Base-by-base conservation (phyloP, 2,797 vertebrate species). In the Dipus sagitta region DNA sequence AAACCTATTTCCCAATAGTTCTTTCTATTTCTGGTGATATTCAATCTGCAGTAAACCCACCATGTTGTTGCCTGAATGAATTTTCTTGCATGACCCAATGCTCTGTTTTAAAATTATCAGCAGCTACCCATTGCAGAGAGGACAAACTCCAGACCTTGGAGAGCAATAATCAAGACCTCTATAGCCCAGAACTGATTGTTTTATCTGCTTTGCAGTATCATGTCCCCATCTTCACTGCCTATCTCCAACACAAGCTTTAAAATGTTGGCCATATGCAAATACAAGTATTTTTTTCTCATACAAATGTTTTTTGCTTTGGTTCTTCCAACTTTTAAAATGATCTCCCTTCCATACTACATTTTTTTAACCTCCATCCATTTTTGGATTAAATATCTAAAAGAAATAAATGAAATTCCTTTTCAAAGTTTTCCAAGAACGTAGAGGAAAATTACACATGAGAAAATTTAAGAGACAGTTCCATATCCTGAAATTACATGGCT, bases 51-150 rank as follows among this genome's bases (percentile, higher is more conserved):
- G 5, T 20, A 54, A 83, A 52, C 91, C 14, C 34, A 58, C 38
- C 34, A 81, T 14, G 8, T 15, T 12, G 18, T 6, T 78, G 72
- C n/a, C 58, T 84, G 30, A 74, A 52, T 81, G 74, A 54, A 21
- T 93, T 96, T 71, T 88, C 60, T 78, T 58, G 64, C 24, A 32
- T 15, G 9, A 32, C 30, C 14, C 38, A 58, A 54, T 64, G 28
- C 18, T 89, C 26, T 92, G 32, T 84, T 88, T 28, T 85, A 75
- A 93, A 71, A 30, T 32, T 18, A 34, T 67, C 28, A n/a, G 76
- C 71, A 79, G 62, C 42, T 76, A 87, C 38, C 14, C 8, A 58
- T n/a, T 90, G 28, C 30, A 20, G 23, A 47, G 6, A 90, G 24
- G 78, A 74, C 34, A 68, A 83, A 24, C 34, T 47, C 34, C 58